Percentiles rank a stretch among this genome's conserved stretches.
Evolutionary conservation across 1,140 invertebrate genomes (phyloP).

Genomic region (Rhagoletis zephyria): DNA sequence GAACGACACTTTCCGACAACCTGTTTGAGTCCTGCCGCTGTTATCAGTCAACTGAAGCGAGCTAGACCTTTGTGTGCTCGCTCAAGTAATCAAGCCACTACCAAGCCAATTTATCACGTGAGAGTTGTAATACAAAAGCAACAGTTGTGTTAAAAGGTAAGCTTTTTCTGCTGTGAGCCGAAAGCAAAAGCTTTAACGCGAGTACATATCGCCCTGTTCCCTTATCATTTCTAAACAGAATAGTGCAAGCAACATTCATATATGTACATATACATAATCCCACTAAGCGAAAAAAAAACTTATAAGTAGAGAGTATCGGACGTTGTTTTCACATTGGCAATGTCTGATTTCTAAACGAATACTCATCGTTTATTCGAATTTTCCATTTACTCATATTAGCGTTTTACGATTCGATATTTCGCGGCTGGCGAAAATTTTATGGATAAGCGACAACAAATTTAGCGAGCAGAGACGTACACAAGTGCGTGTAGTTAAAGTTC

Average conservation of each 20-base stretch:
- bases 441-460: no score
- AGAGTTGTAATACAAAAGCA: not conserved
- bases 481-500: no score
- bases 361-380: no score
- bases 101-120: not conserved
- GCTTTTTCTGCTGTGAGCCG: not conserved
- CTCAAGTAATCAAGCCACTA: not conserved
- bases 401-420: no score
- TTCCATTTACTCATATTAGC: no score
- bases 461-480: no score
- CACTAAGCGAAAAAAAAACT: not conserved
- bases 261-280: not conserved
- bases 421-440: no score
- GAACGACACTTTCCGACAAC: slow-evolving; percentile 10
- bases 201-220: not conserved
- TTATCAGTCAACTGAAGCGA: slow-evolving; percentile 44
- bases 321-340: no score
- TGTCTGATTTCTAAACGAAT: no score
- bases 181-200: not conserved
- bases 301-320: no score
- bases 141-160: slow-evolving; percentile 1
- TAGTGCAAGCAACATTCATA: not conserved
- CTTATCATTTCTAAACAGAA: not conserved
- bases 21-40: slow-evolving; percentile 40
- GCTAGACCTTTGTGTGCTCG: not conserved